Evolutionary conservation across 1,140 invertebrate genomes (phyloP).

Genomic region (Thaumatotibia leucotreta): DNA sequence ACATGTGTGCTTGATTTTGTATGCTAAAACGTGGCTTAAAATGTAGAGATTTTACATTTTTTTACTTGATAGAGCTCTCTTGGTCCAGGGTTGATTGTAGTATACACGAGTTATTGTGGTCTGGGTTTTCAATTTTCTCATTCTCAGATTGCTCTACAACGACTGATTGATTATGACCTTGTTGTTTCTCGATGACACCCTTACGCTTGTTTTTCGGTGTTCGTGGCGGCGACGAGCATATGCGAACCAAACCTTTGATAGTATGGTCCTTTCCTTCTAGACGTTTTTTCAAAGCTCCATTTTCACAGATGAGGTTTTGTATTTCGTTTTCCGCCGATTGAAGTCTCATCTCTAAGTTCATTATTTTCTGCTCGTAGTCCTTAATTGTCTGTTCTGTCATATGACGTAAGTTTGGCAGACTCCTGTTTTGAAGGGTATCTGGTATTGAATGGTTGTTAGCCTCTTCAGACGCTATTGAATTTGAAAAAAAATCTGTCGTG

Average conservation of each 20-base stretch:
- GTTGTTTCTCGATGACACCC: background rate
- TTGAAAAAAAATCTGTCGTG: background rate
- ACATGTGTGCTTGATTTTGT: background rate
- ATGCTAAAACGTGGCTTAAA: background rate
- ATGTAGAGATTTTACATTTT: background rate
- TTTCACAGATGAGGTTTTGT: background rate
- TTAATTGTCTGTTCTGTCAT: background rate
- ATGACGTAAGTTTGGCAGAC: background rate
- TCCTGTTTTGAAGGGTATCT: background rate
- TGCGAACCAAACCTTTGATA: background rate
- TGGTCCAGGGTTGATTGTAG: background rate
- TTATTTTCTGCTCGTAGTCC: background rate
- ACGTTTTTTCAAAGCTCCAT: background rate
- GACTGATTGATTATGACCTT: background rate
- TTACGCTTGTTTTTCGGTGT: background rate
- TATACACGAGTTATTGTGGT: background rate
- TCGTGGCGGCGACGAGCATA: background rate
- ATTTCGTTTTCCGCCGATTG: background rate
- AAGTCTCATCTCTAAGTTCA: background rate
- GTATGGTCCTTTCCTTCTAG: background rate
- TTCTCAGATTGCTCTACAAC: background rate
- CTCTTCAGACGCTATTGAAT: background rate
- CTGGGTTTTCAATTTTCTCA: background rate
- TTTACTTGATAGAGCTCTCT: background rate
- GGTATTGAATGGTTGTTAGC: too few relatives aligned